phyloP scores from a whole-genome alignment of 2,797 vertebrate species.

The Sphaeramia orbicularis region DNA sequence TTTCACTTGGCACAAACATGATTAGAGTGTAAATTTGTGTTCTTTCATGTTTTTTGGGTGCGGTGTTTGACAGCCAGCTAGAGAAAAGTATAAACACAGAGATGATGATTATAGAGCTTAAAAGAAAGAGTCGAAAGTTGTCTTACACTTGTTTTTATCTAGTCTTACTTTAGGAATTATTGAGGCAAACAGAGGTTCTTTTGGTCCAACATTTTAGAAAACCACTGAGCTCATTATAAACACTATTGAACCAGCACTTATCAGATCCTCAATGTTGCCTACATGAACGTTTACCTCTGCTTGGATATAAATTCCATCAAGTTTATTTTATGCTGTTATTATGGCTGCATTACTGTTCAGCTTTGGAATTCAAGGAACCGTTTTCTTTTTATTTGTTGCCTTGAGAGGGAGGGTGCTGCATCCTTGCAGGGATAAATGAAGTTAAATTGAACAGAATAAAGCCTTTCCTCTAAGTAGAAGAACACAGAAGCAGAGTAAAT shows the following conservation, averaged over 20 bases:
- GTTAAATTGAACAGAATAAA: neutral
- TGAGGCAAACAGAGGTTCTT: neutral
- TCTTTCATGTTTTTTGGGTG: too few relatives aligned
- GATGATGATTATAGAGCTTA: neutral
- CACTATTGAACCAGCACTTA: neutral
- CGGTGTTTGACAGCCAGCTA: neutral
- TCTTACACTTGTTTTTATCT: too few relatives aligned
- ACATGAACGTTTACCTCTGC: neutral
- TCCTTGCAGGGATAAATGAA: neutral
- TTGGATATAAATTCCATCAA: neutral
- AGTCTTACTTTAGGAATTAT: constrained; percentile 9
- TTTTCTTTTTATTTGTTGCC: constrained; percentile 1
- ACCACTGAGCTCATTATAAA: constrained; percentile 20
- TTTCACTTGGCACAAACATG: neutral
- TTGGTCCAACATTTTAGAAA: neutral
- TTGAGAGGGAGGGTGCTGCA: neutral
- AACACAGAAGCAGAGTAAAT: neutral
- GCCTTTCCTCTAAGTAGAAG: neutral
- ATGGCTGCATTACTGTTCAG: constrained; percentile 5
- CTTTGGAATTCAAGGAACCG: neutral
- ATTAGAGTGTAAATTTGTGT: neutral
- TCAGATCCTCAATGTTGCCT: neutral
- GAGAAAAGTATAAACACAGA: neutral
- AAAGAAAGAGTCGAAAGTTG: too few relatives aligned
- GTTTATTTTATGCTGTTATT: neutral